Evolutionary conservation across 2,797 vertebrate genomes (phyloP), one percentile per base, ranked within the genome.

Genomic region (Oreonectes daqikongensis): DNA sequence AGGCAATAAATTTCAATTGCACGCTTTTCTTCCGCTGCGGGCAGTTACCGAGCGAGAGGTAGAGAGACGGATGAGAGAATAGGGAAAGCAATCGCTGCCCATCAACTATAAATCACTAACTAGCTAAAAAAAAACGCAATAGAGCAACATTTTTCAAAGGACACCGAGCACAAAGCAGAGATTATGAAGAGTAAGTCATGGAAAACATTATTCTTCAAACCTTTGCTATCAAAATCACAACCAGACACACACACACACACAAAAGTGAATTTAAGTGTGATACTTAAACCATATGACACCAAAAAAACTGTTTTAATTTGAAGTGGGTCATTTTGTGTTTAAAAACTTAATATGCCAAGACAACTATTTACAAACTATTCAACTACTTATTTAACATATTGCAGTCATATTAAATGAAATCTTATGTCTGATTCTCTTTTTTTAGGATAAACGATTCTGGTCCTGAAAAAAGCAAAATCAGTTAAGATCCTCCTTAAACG

Each of bases 1-100:
- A 57, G 69, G 76, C 75, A 72, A 80, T 69, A 76, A 69, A 69
- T 65, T 57, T 69, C 32, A 53, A 72, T 79, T 73, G 71, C 64
- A 44, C 69, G 73, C 32, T 63, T 69, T 75, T 66, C 57, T 70
- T 69, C 30, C 42, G 52, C 52, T 71, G 48, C 46, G 44, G 60
- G 59, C 64, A 78, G 50, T 35, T 26, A 48, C 22, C 10, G 26
- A 71, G 65, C 26, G 65, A 78, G 76, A 71, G 59, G 55, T 50
- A 64, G 55, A 30, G 61, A 72, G 69, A 81, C 44, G 30, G 38
- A 74, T 60, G 70, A 72, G 35, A 40, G 46, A 77, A 72, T 42
- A 50, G 52, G 42, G 68, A 72, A 65, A 72, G 32, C 46, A 57
- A 78, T 70, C 61, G 52, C 50, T 71, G 18, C 68, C 61, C 69